Evolutionary conservation across 2,797 vertebrate species (phyloP).

Genomic region (Gorsachius magnificus): DNA sequence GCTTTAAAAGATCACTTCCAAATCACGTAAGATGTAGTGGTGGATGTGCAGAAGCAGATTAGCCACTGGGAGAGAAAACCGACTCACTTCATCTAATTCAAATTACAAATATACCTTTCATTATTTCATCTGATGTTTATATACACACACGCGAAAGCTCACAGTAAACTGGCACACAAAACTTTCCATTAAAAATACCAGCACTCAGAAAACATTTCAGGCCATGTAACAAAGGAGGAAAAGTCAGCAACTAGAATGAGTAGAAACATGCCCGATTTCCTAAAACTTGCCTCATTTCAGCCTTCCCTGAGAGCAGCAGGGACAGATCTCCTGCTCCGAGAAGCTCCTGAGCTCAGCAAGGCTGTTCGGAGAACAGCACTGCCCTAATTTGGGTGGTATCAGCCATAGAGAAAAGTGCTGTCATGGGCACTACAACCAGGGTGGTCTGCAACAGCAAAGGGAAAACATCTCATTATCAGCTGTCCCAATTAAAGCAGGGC

Average conservation of each 20-base stretch:
- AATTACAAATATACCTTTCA: background rate
- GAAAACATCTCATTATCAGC: background rate
- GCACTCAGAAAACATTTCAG: background rate
- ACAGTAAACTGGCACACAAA: background rate
- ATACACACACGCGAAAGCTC: background rate
- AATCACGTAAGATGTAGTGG: background rate
- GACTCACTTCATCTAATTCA: background rate
- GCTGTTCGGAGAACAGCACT: background rate
- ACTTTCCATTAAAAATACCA: background rate
- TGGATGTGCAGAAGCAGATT: background rate
- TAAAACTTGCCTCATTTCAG: background rate
- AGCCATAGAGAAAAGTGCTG: background rate
- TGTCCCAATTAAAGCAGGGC: background rate
- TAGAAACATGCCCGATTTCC: background rate
- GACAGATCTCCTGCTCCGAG: background rate
- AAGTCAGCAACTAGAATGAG: background rate
- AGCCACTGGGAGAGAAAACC: background rate
- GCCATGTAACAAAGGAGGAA: background rate
- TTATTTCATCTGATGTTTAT: background rate
- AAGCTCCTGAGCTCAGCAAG: background rate
- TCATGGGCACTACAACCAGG: background rate
- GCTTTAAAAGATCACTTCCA: background rate
- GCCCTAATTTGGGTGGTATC: background rate
- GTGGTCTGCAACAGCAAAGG: background rate
- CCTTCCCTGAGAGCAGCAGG: background rate